These are phyloP conservation scores for Dromius quadrimaculatus DNA, from an alignment of 2,888 invertebrate species.

Conservation along the genomic window DNA sequence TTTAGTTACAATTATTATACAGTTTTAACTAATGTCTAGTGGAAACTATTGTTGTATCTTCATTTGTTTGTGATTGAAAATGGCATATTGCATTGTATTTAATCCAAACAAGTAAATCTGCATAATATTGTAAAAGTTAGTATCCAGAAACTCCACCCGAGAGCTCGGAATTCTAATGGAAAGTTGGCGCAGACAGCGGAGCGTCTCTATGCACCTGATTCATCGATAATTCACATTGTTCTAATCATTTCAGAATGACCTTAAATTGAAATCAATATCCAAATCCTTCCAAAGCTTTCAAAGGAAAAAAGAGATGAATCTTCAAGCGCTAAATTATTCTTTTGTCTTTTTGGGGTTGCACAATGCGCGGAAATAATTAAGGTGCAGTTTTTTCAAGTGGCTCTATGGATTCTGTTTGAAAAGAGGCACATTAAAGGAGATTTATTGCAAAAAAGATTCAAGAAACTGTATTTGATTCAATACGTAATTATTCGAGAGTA, in stretches of 20 bases:
- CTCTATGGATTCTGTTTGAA: slow-evolving; percentile 7
- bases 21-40: too few relatives aligned
- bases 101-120: too few relatives aligned
- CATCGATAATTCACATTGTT: slow-evolving; percentile 7
- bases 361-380: slow-evolving; percentile 31
- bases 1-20: too few relatives aligned
- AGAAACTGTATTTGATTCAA: too few relatives aligned
- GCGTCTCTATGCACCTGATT: slow-evolving; percentile 12
- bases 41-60: too few relatives aligned
- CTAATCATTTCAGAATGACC: slow-evolving; percentile 30
- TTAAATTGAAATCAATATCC: slow-evolving; percentile 26
- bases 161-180: too few relatives aligned
- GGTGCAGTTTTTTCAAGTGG: neutral
- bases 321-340: slow-evolving; percentile 19
- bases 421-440: neutral
- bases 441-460: too few relatives aligned
- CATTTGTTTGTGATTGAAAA: too few relatives aligned
- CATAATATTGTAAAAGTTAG: too few relatives aligned
- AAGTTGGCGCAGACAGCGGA: neutral
- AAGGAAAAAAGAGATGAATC: slow-evolving; percentile 19
- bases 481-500: too few relatives aligned
- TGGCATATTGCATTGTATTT: too few relatives aligned
- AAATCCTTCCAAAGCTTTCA: slow-evolving; percentile 7
- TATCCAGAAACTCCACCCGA: too few relatives aligned
- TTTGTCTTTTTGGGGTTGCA: slow-evolving; percentile 24